Evolutionary conservation across 2,113 vertebrate species (phyloP).

Genomic region (Loxodonta africana): DNA sequence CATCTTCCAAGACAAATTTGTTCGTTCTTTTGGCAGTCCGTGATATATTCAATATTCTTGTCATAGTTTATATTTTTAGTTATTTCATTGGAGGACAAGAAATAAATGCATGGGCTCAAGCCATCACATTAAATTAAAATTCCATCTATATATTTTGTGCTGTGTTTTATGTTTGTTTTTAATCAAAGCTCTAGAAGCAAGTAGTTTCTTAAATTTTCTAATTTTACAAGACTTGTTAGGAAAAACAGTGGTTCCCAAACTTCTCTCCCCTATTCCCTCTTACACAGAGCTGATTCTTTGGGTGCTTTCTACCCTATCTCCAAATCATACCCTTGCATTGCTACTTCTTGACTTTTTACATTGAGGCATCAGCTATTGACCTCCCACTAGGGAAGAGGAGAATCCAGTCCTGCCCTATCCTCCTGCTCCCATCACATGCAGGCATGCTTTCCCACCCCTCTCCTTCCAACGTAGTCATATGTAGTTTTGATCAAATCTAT

Average conservation of each 20-base stretch:
- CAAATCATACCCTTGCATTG: background rate
- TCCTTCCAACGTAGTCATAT: background rate
- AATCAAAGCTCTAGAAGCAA: background rate
- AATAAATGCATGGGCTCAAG: background rate
- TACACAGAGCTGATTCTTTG: background rate
- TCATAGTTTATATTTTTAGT: background rate
- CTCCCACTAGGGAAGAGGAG: background rate
- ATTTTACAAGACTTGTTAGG: background rate
- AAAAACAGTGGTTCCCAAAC: background rate
- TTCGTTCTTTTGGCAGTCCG: no score
- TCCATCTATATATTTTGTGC: background rate
- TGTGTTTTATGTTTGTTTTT: no score
- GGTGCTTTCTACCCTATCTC: background rate
- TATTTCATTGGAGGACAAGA: background rate
- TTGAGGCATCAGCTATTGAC: background rate
- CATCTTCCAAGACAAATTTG: no score
- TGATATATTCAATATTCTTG: no score
- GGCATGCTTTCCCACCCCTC: no score
- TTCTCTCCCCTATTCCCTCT: background rate
- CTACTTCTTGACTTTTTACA: background rate
- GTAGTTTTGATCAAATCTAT: background rate
- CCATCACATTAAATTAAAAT: background rate
- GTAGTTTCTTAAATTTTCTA: background rate
- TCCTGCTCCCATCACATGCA: accelerated
- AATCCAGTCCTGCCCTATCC: background rate